A percentile compares a stretch with the other conserved stretches of the same genome.
Evolutionary conservation across 2,888 invertebrate genomes (phyloP).

Genomic region (Agapostemon virescens): DNA sequence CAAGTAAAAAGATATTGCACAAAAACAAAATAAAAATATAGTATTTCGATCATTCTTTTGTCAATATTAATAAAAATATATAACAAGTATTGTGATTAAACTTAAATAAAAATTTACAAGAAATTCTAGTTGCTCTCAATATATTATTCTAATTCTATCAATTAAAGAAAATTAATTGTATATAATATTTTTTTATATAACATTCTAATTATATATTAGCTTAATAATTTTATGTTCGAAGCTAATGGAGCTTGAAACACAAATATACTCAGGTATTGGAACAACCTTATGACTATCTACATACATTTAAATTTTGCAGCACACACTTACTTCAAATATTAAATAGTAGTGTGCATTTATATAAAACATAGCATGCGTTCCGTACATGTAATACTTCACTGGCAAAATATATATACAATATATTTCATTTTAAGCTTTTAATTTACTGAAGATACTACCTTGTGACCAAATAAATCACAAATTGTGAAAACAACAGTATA

Average conservation of each 20-base stretch:
- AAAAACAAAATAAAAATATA: conserved; percentile 26
- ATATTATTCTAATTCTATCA: conserved; percentile 27
- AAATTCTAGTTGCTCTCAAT: conserved; percentile 11
- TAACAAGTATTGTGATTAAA: conserved; percentile 32
- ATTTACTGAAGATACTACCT: conserved; percentile 50
- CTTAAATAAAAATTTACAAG: conserved; percentile 24
- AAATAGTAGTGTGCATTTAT: conserved; percentile 50
- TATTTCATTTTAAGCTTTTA: conserved; percentile 48
- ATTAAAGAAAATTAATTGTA: conserved; percentile 22
- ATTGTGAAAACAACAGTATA: conserved; percentile 55
- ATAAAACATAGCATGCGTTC: conserved; percentile 55
- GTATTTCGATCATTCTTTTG: conserved; percentile 15
- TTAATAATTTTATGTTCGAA: conserved; percentile 27
- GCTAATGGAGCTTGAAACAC: conserved; percentile 21
- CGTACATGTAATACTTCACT: conserved; percentile 61
- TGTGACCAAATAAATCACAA: conserved; percentile 33
- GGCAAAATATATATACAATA: conserved; percentile 58
- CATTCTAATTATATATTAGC: conserved; percentile 28
- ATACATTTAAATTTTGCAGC: conserved; percentile 49
- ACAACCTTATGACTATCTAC: conserved; percentile 61
- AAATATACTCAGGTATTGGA: conserved; percentile 56
- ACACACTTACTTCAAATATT: conserved; percentile 38
- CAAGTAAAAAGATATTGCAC: conserved; percentile 51
- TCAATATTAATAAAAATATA: conserved; percentile 23
- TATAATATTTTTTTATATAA: conserved; percentile 1